Conservation (phyloP, 2,113 vertebrate genomes). For the Brienomyrus brachyistius region DNA sequence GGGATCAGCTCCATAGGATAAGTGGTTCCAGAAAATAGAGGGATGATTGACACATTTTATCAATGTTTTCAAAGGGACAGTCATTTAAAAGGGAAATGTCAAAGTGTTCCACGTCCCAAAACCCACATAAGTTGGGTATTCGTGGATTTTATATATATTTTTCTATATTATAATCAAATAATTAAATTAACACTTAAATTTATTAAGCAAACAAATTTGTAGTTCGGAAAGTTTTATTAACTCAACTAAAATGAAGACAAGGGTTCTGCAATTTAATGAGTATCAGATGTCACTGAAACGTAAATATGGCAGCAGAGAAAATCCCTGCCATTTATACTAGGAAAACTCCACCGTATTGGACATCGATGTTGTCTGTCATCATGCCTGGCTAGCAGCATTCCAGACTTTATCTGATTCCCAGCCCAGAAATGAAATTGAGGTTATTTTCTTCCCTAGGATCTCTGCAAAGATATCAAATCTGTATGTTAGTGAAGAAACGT, state of each 20-base stretch:
- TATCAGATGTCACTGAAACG: not conserved
- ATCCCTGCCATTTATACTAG: not conserved
- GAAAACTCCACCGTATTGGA: not conserved
- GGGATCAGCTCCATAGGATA: not conserved
- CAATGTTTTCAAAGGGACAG: not conserved
- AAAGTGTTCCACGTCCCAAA: not conserved
- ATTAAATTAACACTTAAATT: not conserved
- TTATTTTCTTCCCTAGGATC: not conserved
- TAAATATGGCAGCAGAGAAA: not conserved
- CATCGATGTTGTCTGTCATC: not conserved
- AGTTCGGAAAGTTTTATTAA: not conserved
- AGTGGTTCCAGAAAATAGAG: not conserved
- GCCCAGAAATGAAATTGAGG: not conserved
- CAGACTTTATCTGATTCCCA: not conserved
- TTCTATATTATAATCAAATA: not conserved
- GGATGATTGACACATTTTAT: not conserved
- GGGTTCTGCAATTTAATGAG: not conserved
- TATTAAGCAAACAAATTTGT: not conserved
- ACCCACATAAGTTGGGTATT: not conserved
- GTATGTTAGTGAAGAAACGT: not conserved
- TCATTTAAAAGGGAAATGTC: not conserved
- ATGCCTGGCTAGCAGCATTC: not conserved
- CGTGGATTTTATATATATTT: not conserved
- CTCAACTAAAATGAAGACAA: not conserved
- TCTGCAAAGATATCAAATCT: not conserved